Base-by-base conservation (phyloP, 2,113 vertebrate genomes). In the Chinchilla lanigera region DNA sequence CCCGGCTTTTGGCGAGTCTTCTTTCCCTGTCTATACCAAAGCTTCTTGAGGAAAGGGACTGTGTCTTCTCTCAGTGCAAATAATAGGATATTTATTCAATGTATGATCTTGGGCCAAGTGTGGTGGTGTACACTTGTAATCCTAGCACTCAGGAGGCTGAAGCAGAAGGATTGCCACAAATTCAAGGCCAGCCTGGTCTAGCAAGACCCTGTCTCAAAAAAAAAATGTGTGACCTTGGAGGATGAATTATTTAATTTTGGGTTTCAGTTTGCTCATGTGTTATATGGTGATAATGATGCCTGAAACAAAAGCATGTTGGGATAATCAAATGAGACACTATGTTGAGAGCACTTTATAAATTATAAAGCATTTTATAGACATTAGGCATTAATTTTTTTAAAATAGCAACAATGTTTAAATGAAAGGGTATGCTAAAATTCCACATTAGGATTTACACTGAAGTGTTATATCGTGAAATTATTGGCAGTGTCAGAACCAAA, bases 1-100 rank as follows among this genome's bases (percentile, higher is more conserved):
- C n/a, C n/a, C n/a, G n/a, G n/a, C n/a, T n/a, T n/a, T 92, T 93
- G 86, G 24, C 35, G 78, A 92, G 47, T 93, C 71, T 95, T 63
- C 20, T 58, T 33, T 78, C n/a, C 52, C 84, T 86, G 65, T 67
- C 35, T 86, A 35, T 92, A 41, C 19, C 16, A 69, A 86, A 89
- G 54, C 8, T 19, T n/a, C 47, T 63, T 65, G 8, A 92, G 44
- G 47, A 28, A 38, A 93, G 54, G 35, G 60, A 65, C 35, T 78
- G 10, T 86, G 17, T 44, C 12, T 89, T 90, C 75, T 69, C 61
- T 35, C 71, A 86, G 35, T 84, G 85, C 20, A 95, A 80, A 41
- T 71, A 77, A 86, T 5, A 86, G 35, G 33, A 16, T 71, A 67
- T 77, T 95, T 94, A 92, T 35, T 86, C 86, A 92, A 77, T 77